Evolutionary conservation across 2,888 invertebrate genomes (phyloP).

Genomic region (Gymnoscelis rufifasciata): DNA sequence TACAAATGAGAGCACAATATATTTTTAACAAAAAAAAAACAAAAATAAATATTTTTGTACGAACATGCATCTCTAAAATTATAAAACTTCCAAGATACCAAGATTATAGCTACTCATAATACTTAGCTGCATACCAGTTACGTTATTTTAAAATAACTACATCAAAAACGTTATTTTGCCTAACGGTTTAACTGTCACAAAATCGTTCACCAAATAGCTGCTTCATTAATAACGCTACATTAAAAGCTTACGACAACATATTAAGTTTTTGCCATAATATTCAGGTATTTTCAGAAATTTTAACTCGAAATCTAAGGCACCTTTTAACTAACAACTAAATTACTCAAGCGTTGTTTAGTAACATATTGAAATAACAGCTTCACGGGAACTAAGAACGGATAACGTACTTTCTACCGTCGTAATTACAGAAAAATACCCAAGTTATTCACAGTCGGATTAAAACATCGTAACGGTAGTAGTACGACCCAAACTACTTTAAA

Average conservation of each 20-base stretch:
- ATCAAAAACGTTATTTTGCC: background rate
- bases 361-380: background rate
- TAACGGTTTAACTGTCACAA: background rate
- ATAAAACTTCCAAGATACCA: background rate
- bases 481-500: too few relatives aligned
- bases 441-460: too few relatives aligned
- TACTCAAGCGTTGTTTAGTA: background rate
- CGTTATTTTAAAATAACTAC: background rate
- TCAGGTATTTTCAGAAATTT: background rate
- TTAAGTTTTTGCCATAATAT: background rate
- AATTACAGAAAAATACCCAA: background rate
- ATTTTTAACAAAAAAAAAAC: too few relatives aligned
- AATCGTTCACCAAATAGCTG: too few relatives aligned
- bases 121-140: background rate
- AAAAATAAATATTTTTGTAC: too few relatives aligned
- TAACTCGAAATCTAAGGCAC: conserved; percentile 5
- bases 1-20: too few relatives aligned
- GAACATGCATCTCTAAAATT: background rate
- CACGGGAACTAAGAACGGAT: background rate
- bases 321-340: conserved; percentile 3
- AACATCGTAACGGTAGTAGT: too few relatives aligned
- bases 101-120: background rate
- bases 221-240: background rate
- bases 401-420: background rate
- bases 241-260: background rate